These are phyloP conservation scores for Limnothrissa miodon DNA, from an alignment of 2,113 vertebrate species.

Conservation along the genomic window DNA sequence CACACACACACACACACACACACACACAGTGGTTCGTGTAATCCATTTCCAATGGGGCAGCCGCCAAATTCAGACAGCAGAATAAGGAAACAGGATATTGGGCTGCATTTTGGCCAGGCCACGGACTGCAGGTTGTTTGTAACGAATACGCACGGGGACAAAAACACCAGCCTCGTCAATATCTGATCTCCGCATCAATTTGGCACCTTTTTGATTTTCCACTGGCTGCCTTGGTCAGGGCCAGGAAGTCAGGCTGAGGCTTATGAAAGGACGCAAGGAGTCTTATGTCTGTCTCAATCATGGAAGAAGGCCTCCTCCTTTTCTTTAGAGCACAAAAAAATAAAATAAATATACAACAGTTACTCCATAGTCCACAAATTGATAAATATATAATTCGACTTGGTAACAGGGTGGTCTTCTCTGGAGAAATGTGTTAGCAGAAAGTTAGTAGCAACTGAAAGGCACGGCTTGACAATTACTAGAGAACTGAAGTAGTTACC, in stretches of 20 bases:
- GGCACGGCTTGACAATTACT: background rate
- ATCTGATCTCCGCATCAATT: conserved; percentile 46
- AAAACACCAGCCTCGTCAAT: conserved; percentile 45
- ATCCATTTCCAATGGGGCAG: conserved; percentile 30
- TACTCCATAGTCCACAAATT: background rate
- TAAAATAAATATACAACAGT: background rate
- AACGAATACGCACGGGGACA: conserved; percentile 35
- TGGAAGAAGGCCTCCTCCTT: background rate
- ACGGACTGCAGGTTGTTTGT: conserved; percentile 27
- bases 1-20: conserved; percentile 20
- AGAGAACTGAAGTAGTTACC: background rate
- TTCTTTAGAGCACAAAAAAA: background rate
- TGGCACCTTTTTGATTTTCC: conserved; percentile 45
- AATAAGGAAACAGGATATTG: conserved; percentile 30
- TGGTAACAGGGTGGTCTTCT: background rate
- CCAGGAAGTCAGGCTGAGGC: conserved; percentile 5
- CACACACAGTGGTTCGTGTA: conserved; percentile 19
- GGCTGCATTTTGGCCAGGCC: conserved; percentile 23
- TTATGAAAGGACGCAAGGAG: conserved; percentile 25
- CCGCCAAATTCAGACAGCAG: conserved; percentile 26
- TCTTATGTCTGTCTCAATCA: background rate
- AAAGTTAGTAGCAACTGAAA: background rate
- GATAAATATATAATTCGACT: background rate
- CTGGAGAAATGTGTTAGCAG: background rate
- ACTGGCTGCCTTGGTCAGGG: conserved; percentile 26